phyloP scores from a whole-genome alignment of 2,113 vertebrate species.

The Tor tambroides region DNA sequence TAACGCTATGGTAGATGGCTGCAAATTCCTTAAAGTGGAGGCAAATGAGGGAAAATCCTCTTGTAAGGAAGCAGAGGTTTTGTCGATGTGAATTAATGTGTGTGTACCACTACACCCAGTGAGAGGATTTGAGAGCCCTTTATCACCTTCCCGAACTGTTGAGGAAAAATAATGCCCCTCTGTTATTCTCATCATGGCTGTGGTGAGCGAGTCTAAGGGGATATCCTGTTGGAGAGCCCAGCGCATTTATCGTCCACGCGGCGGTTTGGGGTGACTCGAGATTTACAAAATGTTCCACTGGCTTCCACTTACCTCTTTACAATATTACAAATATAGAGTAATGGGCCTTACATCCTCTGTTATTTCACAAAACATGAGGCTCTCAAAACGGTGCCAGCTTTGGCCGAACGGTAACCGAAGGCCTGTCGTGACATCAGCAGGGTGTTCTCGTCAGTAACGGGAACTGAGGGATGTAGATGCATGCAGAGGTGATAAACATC shows the following conservation, averaged over 20 bases:
- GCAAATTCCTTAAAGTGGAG: background rate
- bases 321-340: conserved; percentile 73
- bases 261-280: conserved; percentile 76
- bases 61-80: conserved; percentile 63
- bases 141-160: conserved; percentile 90
- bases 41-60: conserved; percentile 25
- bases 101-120: conserved; percentile 60
- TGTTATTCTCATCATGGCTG: conserved; percentile 97
- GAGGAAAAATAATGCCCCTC: conserved; percentile 89
- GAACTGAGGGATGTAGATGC: conserved; percentile 43
- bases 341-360: conserved; percentile 77
- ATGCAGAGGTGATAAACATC: background rate
- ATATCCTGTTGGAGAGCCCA: conserved; percentile 94
- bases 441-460: conserved; percentile 60
- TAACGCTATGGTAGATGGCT: background rate
- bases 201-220: conserved; percentile 90
- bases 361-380: conserved; percentile 75
- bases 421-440: conserved; percentile 39
- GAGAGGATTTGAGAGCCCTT: conserved; percentile 84
- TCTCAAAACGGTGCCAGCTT: conserved; percentile 66
- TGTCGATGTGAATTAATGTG: conserved; percentile 64
- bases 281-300: conserved; percentile 79
- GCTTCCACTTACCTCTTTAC: conserved; percentile 71
- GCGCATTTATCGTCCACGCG: conserved; percentile 91
- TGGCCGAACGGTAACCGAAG: conserved; percentile 52